Conservation (phyloP, 1,140 invertebrate genomes). For the Tenebrio molitor region DNA sequence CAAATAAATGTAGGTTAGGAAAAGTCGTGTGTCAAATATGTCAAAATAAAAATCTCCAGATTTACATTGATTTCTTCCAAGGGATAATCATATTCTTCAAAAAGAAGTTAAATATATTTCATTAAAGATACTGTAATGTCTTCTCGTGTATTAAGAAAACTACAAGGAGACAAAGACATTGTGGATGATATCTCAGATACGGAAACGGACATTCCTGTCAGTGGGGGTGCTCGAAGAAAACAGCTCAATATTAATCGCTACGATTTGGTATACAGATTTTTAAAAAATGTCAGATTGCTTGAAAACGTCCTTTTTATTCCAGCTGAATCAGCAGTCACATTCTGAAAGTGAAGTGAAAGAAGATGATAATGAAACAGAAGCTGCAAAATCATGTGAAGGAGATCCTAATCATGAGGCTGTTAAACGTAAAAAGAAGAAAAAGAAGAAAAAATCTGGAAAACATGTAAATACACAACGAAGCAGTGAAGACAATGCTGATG, state of each 20-base stretch:
- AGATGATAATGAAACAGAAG: conserved; percentile 77
- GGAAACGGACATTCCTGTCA: conserved; percentile 67
- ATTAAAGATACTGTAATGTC: conserved; percentile 68
- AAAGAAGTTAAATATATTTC: conserved; percentile 5
- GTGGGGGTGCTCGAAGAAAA: conserved; percentile 68
- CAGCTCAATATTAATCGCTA: conserved; percentile 73
- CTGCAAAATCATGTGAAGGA: conserved; percentile 67
- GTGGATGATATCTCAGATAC: conserved; percentile 69
- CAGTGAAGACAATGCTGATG: conserved; percentile 75
- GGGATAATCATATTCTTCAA: neutral
- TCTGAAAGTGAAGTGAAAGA: conserved; percentile 80
- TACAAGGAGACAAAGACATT: conserved; percentile 71
- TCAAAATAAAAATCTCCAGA: conserved; percentile 33
- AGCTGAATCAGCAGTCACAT: conserved; percentile 74
- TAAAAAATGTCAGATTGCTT: conserved; percentile 18
- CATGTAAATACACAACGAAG: conserved; percentile 69
- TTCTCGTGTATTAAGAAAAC: conserved; percentile 73
- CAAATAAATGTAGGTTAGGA: conserved; percentile 31
- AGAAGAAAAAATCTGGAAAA: conserved; percentile 72
- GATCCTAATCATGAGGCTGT: conserved; percentile 65
- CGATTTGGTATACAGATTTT: conserved; percentile 71
- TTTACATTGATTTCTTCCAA: conserved; percentile 17
- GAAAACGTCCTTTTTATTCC: conserved; percentile 47
- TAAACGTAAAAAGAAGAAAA: conserved; percentile 76
- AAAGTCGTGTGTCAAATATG: conserved; percentile 13